These are phyloP conservation scores for Suncus etruscus DNA, from an alignment of 2,113 vertebrate genomes.

Conservation along the genomic window DNA sequence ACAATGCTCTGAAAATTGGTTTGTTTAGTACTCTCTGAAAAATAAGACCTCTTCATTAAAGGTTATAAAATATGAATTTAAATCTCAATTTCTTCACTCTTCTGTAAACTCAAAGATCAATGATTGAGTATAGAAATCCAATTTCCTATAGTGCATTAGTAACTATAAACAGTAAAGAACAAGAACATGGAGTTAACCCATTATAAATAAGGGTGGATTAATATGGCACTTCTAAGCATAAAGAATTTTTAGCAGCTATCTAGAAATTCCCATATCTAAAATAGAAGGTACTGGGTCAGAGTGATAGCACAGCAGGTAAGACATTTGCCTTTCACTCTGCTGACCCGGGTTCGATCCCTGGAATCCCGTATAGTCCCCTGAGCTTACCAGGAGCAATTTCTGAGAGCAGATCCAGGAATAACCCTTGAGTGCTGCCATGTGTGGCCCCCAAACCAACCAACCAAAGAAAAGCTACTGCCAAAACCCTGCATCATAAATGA, in stretches of 20 bases:
- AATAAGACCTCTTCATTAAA: slow-evolving; percentile 47
- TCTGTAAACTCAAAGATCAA: slow-evolving; percentile 37
- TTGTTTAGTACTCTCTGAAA: slow-evolving; percentile 24
- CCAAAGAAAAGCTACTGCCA: background rate
- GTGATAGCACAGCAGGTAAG: too few relatives aligned
- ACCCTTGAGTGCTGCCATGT: too few relatives aligned
- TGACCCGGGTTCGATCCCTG: too few relatives aligned
- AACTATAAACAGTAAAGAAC: background rate
- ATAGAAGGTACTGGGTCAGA: background rate
- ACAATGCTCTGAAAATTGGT: background rate
- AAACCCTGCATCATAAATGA: slow-evolving; percentile 8
- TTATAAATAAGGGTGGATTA: slow-evolving; percentile 29
- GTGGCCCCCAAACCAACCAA: too few relatives aligned
- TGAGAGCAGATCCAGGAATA: too few relatives aligned
- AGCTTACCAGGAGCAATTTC: too few relatives aligned
- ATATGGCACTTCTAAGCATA: slow-evolving; percentile 27
- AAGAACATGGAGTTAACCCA: background rate
- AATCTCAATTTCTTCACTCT: slow-evolving; percentile 44
- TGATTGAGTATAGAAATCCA: background rate
- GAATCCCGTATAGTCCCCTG: too few relatives aligned
- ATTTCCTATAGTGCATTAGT: slow-evolving; percentile 24
- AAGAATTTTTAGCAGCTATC: background rate
- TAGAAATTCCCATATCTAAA: slow-evolving; percentile 11
- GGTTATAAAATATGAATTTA: slow-evolving; percentile 27
- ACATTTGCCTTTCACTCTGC: too few relatives aligned